Evolutionary conservation across 2,113 vertebrate genomes (phyloP).

Genomic region (Nicator chloris): DNA sequence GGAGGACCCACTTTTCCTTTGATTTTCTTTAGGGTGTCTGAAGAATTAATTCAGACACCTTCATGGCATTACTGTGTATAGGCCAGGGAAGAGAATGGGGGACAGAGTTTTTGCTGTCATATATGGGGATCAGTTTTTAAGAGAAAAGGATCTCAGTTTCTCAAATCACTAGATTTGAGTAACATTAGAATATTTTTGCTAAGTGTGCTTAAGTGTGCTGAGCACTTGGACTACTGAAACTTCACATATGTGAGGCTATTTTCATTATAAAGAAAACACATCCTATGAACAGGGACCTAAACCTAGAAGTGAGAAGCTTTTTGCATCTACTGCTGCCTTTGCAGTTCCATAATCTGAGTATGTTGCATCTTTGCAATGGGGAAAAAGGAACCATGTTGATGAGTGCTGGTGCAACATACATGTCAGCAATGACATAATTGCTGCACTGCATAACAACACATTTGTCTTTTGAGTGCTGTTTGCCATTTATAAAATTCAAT

Average conservation of each 20-base stretch:
- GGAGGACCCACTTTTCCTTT: background rate
- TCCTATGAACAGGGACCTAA: background rate
- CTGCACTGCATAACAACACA: background rate
- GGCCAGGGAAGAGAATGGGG: background rate
- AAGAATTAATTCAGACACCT: background rate
- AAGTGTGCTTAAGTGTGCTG: background rate
- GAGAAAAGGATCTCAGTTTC: background rate
- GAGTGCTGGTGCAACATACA: background rate
- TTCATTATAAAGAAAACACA: background rate
- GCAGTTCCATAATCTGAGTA: background rate
- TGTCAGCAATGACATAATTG: background rate
- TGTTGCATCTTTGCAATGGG: background rate
- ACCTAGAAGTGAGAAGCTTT: background rate
- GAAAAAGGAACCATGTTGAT: background rate
- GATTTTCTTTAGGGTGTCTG: background rate
- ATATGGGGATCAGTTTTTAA: background rate
- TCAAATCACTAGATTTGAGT: background rate
- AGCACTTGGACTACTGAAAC: background rate
- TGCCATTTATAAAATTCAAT: background rate
- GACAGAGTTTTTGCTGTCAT: background rate
- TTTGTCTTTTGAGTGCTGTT: background rate
- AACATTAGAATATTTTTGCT: background rate
- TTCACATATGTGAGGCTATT: background rate
- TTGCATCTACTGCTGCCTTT: background rate
- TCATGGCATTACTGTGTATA: background rate